A percentile compares a stretch with the other conserved stretches of the same genome.
phyloP scores from a whole-genome alignment of 2,888 invertebrate genomes.

The Tinea semifulvella region DNA sequence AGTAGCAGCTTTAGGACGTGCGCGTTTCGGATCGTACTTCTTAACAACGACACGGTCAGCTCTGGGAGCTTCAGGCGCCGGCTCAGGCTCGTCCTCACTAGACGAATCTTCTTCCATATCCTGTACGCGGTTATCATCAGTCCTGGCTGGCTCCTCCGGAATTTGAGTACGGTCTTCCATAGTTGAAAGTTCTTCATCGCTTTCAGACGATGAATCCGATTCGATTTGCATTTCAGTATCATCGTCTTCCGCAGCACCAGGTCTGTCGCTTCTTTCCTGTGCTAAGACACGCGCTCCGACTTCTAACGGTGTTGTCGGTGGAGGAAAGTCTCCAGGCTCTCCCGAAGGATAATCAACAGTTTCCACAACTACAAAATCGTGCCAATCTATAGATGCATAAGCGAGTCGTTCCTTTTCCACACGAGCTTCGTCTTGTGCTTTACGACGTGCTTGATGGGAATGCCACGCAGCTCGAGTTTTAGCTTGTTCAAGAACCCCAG shows the following conservation, averaged over 20 bases:
- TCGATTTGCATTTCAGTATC: constrained; percentile 90
- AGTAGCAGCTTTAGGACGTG: constrained; percentile 67
- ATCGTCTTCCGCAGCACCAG: constrained; percentile 38
- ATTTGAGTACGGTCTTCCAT: constrained; percentile 72
- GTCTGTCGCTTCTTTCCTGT: constrained; percentile 78
- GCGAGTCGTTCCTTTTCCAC: constrained; percentile 93
- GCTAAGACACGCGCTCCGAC: constrained; percentile 94
- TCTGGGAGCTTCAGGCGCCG: constrained; percentile 83
- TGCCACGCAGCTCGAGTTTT: constrained; percentile 97
- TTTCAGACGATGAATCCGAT: constrained; percentile 84
- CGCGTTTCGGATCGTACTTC: constrained; percentile 92
- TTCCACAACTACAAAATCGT: constrained; percentile 99
- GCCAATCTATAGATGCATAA: constrained; percentile 99
- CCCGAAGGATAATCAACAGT: constrained; percentile 98
- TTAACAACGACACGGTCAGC: constrained; percentile 95
- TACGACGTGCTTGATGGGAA: constrained; percentile 92
- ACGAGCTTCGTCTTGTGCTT: constrained; percentile 93
- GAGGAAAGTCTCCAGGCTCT: constrained; percentile 95
- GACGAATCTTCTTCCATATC: constrained; percentile 93
- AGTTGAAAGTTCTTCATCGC: constrained; percentile 61
- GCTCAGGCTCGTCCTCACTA: constrained; percentile 42
- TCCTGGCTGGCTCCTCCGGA: constrained; percentile 45
- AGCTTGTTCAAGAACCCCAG: constrained; percentile 82
- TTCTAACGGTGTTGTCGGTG: constrained; percentile 96
- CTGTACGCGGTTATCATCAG: constrained; percentile 70